These are phyloP conservation scores for Cuniculus paca DNA, from an alignment of 2,797 vertebrate species.

Conservation along the genomic window DNA sequence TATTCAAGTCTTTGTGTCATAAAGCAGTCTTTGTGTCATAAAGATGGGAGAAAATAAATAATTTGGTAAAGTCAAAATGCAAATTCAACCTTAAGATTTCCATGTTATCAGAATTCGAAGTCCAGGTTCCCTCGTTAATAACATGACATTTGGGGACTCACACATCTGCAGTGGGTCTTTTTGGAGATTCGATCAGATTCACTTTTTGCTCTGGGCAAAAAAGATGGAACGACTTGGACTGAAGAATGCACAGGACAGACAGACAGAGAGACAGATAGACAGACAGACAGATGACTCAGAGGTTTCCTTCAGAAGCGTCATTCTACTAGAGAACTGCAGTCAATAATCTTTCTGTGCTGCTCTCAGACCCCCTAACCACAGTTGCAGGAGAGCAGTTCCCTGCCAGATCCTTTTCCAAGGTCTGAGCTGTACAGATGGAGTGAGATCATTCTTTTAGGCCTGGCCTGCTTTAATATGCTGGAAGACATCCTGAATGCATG, in stretches of 20 bases:
- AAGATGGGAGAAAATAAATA: not conserved
- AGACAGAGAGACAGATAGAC: not conserved
- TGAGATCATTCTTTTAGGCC: slow-evolving; percentile 77
- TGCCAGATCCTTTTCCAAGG: not conserved
- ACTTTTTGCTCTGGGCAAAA: not conserved
- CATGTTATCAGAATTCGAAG: not conserved
- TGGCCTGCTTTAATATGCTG: slow-evolving; percentile 25
- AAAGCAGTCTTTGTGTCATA: not conserved
- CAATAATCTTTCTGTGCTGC: not conserved
- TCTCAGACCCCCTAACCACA: not conserved
- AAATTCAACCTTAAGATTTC: not conserved
- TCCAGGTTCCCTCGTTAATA: not conserved
- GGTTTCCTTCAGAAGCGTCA: not conserved
- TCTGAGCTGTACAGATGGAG: not conserved
- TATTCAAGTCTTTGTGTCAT: not conserved
- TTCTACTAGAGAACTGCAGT: not conserved
- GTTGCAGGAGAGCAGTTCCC: not conserved
- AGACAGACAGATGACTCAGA: not conserved
- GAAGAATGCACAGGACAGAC: not conserved
- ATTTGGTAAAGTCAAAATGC: not conserved
- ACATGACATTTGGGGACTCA: not conserved
- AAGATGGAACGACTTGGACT: not conserved
- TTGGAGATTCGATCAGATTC: not conserved
- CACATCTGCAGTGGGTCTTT: not conserved
- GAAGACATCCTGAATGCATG: slow-evolving; percentile 69